A percentile compares a stretch with the other conserved stretches of the same genome.
phyloP scores from a whole-genome alignment of 2,113 vertebrate species.

The Calidris pugnax region DNA sequence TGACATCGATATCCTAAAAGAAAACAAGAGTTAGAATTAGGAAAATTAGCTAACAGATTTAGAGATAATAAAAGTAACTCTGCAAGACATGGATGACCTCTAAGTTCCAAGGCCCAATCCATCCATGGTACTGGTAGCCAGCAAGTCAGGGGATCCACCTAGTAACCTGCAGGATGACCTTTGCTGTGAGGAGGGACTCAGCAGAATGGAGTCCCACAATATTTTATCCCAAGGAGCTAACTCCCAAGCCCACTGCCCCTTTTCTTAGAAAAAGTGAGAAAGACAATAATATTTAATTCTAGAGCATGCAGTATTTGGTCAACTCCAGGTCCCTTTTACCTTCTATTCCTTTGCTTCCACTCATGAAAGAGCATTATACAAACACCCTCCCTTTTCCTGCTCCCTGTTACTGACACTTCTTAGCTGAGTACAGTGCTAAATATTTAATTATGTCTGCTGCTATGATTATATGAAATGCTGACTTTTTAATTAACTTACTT shows the following conservation, averaged over 20 bases:
- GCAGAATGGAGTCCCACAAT: not conserved
- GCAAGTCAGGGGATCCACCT: not conserved
- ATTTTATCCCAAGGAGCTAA: not conserved
- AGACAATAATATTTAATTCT: not conserved
- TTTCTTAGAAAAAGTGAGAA: not conserved
- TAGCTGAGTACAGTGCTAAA: not conserved
- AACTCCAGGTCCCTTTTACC: not conserved
- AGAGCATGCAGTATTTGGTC: not conserved
- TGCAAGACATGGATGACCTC: not conserved
- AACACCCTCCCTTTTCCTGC: not conserved
- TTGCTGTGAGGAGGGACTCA: not conserved
- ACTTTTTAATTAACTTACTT: conserved; percentile 57
- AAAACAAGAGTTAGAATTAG: conserved; percentile 12
- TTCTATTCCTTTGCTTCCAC: not conserved
- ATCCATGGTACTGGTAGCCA: not conserved
- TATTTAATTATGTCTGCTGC: not conserved
- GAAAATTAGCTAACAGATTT: not conserved
- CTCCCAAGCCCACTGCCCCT: not conserved
- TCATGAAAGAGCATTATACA: not conserved
- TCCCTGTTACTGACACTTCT: not conserved
- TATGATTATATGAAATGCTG: not conserved
- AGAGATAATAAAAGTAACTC: not conserved
- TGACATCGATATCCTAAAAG: conserved; percentile 73
- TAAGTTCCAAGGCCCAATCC: not conserved
- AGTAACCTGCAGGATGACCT: not conserved